Percentiles rank a stretch among this genome's conserved stretches.
Conservation (phyloP, 2,113 vertebrate species). For the Chelonoidis abingdonii region DNA sequence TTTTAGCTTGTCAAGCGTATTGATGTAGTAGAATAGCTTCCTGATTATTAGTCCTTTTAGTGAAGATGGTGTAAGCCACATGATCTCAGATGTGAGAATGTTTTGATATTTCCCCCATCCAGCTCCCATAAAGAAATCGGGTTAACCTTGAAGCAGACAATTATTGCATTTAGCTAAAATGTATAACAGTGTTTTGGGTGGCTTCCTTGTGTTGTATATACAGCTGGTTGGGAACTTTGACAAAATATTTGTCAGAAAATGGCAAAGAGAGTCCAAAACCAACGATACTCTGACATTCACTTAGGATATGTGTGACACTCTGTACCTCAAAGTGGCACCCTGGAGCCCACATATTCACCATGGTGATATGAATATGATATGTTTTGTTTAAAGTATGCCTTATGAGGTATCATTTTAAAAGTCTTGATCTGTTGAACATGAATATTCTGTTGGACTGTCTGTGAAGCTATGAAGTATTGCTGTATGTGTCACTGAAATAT, state of each 20-base stretch:
- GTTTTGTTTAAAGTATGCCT: no score
- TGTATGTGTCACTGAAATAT: no score
- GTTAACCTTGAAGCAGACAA: neutral
- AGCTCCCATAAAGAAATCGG: neutral
- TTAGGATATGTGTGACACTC: neutral
- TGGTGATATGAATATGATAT: no score
- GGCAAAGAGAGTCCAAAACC: neutral
- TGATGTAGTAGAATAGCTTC: slow-evolving; percentile 56
- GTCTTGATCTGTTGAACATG: no score
- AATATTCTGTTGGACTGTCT: no score
- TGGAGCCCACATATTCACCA: no score
- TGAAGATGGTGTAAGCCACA: slow-evolving; percentile 7
- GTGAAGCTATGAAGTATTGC: no score
- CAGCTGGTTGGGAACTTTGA: neutral
- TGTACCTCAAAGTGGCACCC: no score
- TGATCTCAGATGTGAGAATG: neutral
- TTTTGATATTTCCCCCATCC: slow-evolving; percentile 41
- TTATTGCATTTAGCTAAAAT: accelerated
- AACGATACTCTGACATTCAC: neutral
- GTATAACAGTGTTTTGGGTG: neutral
- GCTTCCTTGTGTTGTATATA: accelerated
- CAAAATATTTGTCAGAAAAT: accelerated
- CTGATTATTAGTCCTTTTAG: slow-evolving; percentile 59
- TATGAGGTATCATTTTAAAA: no score
- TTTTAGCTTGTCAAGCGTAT: slow-evolving; percentile 68